phyloP scores from a whole-genome alignment of 2,797 vertebrate genomes.

The Brotogeris chrysoptera region DNA sequence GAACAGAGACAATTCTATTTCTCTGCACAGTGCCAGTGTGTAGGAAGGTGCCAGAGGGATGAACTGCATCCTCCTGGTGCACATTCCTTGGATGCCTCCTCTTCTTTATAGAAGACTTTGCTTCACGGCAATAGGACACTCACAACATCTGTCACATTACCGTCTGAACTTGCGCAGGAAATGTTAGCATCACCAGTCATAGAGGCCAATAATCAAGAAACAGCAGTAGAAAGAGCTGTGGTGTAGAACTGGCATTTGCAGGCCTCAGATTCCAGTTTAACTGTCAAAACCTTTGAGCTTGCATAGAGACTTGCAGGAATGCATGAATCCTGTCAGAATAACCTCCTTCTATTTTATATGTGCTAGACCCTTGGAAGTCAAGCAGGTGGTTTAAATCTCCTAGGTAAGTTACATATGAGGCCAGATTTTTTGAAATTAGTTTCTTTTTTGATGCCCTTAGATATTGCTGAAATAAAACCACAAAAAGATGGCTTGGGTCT shows the following conservation, averaged over 20 bases:
- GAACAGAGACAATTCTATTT: neutral
- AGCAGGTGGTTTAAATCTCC: neutral
- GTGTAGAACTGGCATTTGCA: neutral
- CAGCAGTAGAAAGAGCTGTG: neutral
- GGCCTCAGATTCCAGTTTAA: neutral
- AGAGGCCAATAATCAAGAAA: neutral
- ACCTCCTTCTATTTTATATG: neutral
- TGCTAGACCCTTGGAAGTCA: neutral
- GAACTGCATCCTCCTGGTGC: neutral
- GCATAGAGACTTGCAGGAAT: neutral
- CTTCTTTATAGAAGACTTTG: neutral
- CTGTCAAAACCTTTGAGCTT: neutral
- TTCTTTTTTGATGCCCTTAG: neutral
- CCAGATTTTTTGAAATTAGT: neutral
- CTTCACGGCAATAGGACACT: neutral
- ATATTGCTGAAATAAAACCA: neutral
- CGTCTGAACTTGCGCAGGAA: neutral
- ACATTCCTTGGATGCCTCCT: neutral
- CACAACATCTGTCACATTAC: neutral
- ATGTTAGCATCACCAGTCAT: neutral
- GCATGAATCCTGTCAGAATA: neutral
- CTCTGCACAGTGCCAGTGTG: neutral
- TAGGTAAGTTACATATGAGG: neutral
- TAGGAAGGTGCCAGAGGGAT: rapidly evolving
- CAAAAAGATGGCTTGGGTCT: neutral